Evolutionary conservation across 2,113 vertebrate genomes (phyloP), one percentile per base, ranked within the genome.

Genomic region (Porphyrio hochstetteri): DNA sequence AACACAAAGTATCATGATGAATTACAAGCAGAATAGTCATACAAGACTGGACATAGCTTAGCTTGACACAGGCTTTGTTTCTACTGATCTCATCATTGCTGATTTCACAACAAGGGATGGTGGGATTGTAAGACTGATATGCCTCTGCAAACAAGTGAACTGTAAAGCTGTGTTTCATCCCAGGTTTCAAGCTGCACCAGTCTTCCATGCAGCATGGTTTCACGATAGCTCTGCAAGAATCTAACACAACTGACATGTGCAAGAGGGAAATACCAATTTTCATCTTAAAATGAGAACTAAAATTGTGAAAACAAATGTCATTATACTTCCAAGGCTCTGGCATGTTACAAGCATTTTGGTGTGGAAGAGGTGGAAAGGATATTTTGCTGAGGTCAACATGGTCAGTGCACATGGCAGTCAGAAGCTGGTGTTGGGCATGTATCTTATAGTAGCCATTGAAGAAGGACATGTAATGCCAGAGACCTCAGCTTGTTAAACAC

Each of bases 91-190:
- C 10, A 33, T 7, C 5, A 10, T 13, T 29, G 36, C 42, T 40
- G 79, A 24, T 18, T 2, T 5, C 25, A 16, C 36, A 1, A 4
- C 23, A 9, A 67, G 23, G 46, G 0, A 0, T 17, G 19, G 21
- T 10, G 4, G 3, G 2, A 24, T 3, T 52, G 52, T 46, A 52
- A 44, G 50, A 21, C 35, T 0, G 0, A 20, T 59, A 15, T 8
- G 38, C 27, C 20, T 59, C 76, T 59, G 52, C 10, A 6, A 52
- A 21, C 21, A 14, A 3, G 0, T 28, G 71, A 24, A 5, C 63
- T 24, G 3, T 10, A 29, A 25, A 55, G 11, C 19, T 3, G 1
- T 14, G n/a, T 8, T 79, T 21, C 5, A n/a, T 40, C 74, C 56
- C 18, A 1, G 17, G 11, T 48, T 16, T 75, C 40, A 24, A n/a